Evolutionary conservation across 2,113 vertebrate genomes (phyloP).

Genomic region (Mormyrus iriodes): DNA sequence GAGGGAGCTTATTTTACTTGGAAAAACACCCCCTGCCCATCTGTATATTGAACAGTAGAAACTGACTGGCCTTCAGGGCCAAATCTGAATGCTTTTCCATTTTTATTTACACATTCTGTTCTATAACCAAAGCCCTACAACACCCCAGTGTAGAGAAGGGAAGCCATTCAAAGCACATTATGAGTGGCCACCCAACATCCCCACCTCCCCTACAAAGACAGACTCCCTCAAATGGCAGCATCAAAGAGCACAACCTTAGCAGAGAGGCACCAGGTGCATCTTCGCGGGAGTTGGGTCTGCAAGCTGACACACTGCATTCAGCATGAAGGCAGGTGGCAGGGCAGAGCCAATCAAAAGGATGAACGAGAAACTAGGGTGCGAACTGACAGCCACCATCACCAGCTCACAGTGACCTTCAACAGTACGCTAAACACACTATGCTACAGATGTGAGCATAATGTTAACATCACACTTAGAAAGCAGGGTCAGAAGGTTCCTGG

Average conservation of each 20-base stretch:
- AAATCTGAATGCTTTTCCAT: neutral
- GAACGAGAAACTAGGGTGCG: neutral
- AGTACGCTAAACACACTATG: neutral
- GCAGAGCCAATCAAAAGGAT: neutral
- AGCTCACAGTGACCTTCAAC: neutral
- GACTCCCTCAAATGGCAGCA: neutral
- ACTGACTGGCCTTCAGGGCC: neutral
- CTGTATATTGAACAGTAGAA: neutral
- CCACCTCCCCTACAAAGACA: neutral
- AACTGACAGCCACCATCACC: neutral
- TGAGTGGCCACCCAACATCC: neutral
- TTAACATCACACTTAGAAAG: neutral
- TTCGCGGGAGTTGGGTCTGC: neutral
- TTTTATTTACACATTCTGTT: neutral
- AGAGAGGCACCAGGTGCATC: neutral
- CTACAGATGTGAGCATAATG: neutral
- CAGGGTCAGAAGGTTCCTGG: neutral
- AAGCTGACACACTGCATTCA: neutral
- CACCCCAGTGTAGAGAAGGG: neutral
- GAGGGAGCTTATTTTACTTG: too few species aligned
- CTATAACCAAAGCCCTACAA: neutral
- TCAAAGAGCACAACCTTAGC: neutral
- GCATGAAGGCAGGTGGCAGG: neutral
- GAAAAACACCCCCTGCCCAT: neutral
- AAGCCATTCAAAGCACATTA: neutral